These are phyloP conservation scores for Nanorana parkeri DNA, from an alignment of 2,113 vertebrate species.

Conservation along the genomic window DNA sequence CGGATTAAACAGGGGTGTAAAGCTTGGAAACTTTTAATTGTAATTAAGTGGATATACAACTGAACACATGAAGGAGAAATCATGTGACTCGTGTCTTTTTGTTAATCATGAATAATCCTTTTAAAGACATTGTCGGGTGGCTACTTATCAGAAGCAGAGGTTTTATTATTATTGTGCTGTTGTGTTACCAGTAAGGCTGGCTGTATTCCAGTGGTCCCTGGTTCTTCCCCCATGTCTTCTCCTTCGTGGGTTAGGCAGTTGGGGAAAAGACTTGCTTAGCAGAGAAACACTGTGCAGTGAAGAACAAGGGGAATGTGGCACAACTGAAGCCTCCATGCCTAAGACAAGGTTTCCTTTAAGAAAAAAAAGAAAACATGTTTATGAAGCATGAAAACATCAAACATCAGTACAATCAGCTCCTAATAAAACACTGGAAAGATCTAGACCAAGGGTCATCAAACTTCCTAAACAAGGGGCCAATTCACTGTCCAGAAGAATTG, in stretches of 20 bases:
- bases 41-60: too few relatives aligned
- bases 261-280: slow-evolving; percentile 51
- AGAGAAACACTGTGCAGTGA: slow-evolving; percentile 24
- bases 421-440: too few relatives aligned
- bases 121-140: too few relatives aligned
- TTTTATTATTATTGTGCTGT: background rate
- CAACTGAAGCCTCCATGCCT: slow-evolving; percentile 31
- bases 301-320: slow-evolving; percentile 20
- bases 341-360: background rate
- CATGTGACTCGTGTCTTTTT: too few relatives aligned
- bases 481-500: too few relatives aligned
- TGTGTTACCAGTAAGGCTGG: slow-evolving; percentile 42
- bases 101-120: too few relatives aligned
- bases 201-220: slow-evolving; percentile 46
- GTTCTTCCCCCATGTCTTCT: slow-evolving; percentile 44
- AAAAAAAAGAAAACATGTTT: slow-evolving; percentile 8
- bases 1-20: too few relatives aligned
- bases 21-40: too few relatives aligned
- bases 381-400: background rate
- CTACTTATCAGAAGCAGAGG: too few relatives aligned
- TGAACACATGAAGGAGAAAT: too few relatives aligned
- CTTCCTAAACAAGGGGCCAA: too few relatives aligned
- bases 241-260: slow-evolving; percentile 41
- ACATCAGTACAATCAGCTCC: background rate
- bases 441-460: too few relatives aligned